phyloP scores from a whole-genome alignment of 2,888 invertebrate species.

The Papilio elwesi region DNA sequence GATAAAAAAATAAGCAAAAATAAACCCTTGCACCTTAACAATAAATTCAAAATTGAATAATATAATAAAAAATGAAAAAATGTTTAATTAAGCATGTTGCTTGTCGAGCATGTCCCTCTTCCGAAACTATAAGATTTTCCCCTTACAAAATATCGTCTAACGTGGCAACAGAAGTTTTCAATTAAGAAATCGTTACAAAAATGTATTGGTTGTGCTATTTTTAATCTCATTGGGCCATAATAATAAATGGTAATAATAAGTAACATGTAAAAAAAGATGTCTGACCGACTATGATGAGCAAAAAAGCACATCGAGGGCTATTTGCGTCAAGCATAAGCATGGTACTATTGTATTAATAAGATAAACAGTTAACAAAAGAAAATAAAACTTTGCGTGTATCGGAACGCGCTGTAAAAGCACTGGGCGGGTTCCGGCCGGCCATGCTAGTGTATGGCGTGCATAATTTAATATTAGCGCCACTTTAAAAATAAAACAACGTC shows the following conservation, averaged over 20 bases:
- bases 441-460: conserved; percentile 8
- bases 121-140: too few relatives aligned
- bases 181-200: too few relatives aligned
- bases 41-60: too few relatives aligned
- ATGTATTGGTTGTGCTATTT: background rate
- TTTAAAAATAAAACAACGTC: conserved; percentile 13
- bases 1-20: too few relatives aligned
- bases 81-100: too few relatives aligned
- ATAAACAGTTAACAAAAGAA: conserved; percentile 23
- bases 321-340: conserved; percentile 12
- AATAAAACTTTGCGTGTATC: conserved; percentile 8
- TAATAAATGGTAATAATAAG: background rate
- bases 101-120: too few relatives aligned
- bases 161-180: too few relatives aligned
- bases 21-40: too few relatives aligned
- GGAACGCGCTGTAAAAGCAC: conserved; percentile 16
- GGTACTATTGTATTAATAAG: conserved; percentile 19
- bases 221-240: background rate
- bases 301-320: conserved; percentile 15
- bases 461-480: conserved; percentile 19
- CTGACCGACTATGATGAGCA: conserved; percentile 7
- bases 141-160: too few relatives aligned
- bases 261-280: conserved; percentile 6
- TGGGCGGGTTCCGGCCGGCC: conserved; percentile 19
- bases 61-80: too few relatives aligned